These are phyloP conservation scores for Proales similis DNA, from an alignment of 1,140 invertebrate genomes.

Conservation along the genomic window DNA sequence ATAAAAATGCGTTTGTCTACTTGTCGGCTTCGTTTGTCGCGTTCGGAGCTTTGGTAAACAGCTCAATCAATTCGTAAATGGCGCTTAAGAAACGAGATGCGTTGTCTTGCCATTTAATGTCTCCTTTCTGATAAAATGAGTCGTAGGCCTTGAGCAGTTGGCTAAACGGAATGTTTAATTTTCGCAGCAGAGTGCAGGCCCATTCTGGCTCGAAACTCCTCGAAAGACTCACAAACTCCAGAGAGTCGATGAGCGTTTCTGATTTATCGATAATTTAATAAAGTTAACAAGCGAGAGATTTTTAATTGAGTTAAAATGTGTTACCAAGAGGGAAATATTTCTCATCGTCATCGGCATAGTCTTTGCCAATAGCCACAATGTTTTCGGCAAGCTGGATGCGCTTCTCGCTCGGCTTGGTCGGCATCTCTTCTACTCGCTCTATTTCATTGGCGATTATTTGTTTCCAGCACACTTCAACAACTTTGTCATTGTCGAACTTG, in stretches of 20 bases:
- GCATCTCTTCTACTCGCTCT: constrained; percentile 1
- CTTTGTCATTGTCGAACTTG: neutral
- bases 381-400: constrained; percentile 21
- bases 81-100: constrained; percentile 14
- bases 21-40: constrained; percentile 35
- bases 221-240: constrained; percentile 32
- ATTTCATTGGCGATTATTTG: constrained; percentile 35
- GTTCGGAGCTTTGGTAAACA: constrained; percentile 29
- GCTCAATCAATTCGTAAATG: constrained; percentile 23
- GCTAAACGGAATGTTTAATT: constrained; percentile 6
- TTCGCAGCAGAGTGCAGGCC: constrained; percentile 1
- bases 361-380: constrained; percentile 10
- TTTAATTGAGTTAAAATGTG: neutral
- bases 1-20: no score
- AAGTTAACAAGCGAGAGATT: neutral
- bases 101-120: constrained; percentile 36
- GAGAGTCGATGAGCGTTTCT: constrained; percentile 8
- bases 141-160: constrained; percentile 21
- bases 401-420: constrained; percentile 15
- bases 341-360: constrained; percentile 36
- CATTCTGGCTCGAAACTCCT: constrained; percentile 33
- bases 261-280: neutral
- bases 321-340: constrained; percentile 30
- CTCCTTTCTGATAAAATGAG: constrained; percentile 6
- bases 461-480: constrained; percentile 25